These are phyloP conservation scores for Falco columbarius DNA, from an alignment of 2,797 vertebrate species.

Conservation along the genomic window DNA sequence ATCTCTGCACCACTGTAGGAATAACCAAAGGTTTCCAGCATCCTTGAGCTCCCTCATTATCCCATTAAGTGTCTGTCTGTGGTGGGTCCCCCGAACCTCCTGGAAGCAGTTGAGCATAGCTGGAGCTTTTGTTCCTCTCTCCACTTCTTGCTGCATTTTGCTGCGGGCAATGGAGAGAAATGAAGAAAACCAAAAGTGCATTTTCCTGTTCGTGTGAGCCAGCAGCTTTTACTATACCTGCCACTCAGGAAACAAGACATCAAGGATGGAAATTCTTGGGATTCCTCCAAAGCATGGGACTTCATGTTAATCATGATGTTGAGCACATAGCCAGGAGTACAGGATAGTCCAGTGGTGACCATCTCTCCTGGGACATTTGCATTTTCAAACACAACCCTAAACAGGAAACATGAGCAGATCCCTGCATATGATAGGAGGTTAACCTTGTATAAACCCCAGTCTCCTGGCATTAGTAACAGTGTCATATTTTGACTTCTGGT, in stretches of 20 bases:
- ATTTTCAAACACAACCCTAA: not conserved
- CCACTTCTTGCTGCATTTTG: not conserved
- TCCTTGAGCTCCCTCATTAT: not conserved
- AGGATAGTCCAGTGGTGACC: not conserved
- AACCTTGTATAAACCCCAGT: not conserved
- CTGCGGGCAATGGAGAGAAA: not conserved
- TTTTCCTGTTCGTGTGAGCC: not conserved
- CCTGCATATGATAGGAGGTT: not conserved
- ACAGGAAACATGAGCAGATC: not conserved
- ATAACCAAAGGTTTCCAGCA: not conserved
- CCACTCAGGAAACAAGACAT: not conserved
- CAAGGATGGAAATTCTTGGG: not conserved
- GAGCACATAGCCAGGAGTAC: not conserved
- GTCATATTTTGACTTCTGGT: not conserved
- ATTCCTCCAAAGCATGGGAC: not conserved
- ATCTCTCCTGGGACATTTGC: not conserved
- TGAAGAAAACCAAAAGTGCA: not conserved
- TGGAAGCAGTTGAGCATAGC: not conserved
- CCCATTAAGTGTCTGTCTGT: not conserved
- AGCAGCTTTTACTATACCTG: not conserved
- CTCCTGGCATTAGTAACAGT: not conserved
- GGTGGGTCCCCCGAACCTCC: accelerated
- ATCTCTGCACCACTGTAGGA: not conserved
- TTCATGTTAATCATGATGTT: not conserved
- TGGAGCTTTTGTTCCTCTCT: not conserved